Base-by-base conservation (phyloP, 2,888 invertebrate species). In the Cheilosia pagana region DNA sequence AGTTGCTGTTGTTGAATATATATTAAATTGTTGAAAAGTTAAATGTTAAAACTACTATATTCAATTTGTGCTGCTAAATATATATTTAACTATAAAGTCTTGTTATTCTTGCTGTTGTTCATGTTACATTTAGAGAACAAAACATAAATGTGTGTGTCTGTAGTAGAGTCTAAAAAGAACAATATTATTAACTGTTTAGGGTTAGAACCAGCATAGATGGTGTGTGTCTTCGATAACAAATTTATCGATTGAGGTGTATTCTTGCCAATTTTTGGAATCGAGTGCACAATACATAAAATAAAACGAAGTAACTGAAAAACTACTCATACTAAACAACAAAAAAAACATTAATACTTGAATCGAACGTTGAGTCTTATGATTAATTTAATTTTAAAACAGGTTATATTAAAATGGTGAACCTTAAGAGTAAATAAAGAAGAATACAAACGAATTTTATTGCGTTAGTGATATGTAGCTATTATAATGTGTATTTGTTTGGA, bases 301-400 rank as follows among this genome's bases (percentile, higher is more conserved):
- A 25, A 65, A 79, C 2, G 14, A 77, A 39, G 45, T 35, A 77
- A 43, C 45, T 21, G 52, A 70, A 79, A 60, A 63, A 19, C 43
- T 21, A 68, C 72, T 10, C 12, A 76, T 31, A 43, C 35, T 39
- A 60, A 67, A 79, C 63, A n/a, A n/a, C n/a, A n/a, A n/a, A n/a
- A n/a, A 59, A 14, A 60, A 45, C 8, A 57, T 28, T 45, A 53
- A 60, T 53, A 81, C 81, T 76, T 77, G 81, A 87, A 87, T 79
- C 86, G 86, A 87, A 86, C 87, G 87, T 87, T 82, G 79, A 87
- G 76, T 87, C 87, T 87, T 87, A 87, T 87, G 87, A 87, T 72
- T 87, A 88, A 88, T 88, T 88, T 86, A 88, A 88, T 68, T 86
- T 62, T 87, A 89, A 87, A 86, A 78, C 87, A 88, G 86, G 87